phyloP scores from a whole-genome alignment of 1,140 invertebrate genomes.

The Hylaeus volcanicus region DNA sequence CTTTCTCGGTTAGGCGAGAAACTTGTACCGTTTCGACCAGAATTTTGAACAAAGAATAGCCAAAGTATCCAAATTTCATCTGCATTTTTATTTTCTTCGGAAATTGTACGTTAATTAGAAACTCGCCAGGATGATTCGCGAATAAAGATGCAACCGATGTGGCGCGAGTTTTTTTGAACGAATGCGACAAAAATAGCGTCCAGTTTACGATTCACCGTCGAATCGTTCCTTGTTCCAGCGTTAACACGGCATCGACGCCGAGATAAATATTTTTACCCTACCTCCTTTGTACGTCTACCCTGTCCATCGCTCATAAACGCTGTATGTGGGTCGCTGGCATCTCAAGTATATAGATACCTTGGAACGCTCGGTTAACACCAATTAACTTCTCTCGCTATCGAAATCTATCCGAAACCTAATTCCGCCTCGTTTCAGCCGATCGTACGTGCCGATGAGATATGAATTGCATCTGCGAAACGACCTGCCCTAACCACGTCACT shows the following conservation, averaged over 20 bases:
- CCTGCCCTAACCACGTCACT: background rate
- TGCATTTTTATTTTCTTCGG: too few relatives aligned
- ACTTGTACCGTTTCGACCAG: too few relatives aligned
- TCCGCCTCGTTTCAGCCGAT: background rate
- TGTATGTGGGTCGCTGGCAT: conserved; percentile 6
- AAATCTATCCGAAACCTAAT: conserved; percentile 55
- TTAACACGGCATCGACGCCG: background rate
- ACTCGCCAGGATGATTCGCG: too few relatives aligned
- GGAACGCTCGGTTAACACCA: conserved; percentile 60
- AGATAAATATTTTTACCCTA: conserved; percentile 5
- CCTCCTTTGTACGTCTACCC: background rate
- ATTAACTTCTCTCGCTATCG: conserved; percentile 59
- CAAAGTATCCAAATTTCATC: too few relatives aligned
- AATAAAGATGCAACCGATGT: background rate
- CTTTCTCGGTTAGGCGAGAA: too few relatives aligned
- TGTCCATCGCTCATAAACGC: conserved; percentile 10
- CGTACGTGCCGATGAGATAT: background rate
- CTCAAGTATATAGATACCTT: conserved; percentile 46
- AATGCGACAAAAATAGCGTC: background rate
- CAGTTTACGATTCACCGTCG: background rate
- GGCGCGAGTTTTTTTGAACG: background rate
- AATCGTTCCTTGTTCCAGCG: background rate
- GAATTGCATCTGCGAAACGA: background rate
- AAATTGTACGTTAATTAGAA: too few relatives aligned
- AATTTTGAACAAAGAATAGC: too few relatives aligned